Base-by-base conservation (phyloP, 2,888 invertebrate genomes). In the Drosophila flavopinicola region DNA sequence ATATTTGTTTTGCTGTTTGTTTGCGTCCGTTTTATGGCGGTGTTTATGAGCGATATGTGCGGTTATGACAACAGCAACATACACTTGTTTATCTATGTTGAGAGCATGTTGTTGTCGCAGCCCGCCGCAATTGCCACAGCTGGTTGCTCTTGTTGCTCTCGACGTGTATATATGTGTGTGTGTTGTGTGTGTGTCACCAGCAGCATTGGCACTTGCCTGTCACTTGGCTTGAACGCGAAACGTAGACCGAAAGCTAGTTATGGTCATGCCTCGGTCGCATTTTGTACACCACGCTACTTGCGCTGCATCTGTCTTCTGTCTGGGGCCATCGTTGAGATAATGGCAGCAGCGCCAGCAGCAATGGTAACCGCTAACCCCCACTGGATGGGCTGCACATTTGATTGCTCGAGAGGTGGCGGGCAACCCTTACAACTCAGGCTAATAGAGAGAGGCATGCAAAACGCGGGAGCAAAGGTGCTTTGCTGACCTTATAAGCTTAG, bases 31-130 rank as follows among this genome's bases (percentile, higher is more conserved):
- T 82, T 82, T 83, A 82, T 82, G 76, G 60, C 74, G 30, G 59
- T 71, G 80, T 78, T 82, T 82, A 82, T 83, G 80, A 71, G 76
- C 83, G 68, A 83, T 82, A 76, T 83, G 47, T 80, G 82, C 67
- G 82, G 77, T 77, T 72, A 75, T 74, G 64, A 56, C 63, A 56
- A 58, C 63, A 39, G 44, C 74, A 68, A 41, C 71, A 68, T 54
- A 51, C 64, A 44, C 74, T 74, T 76, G 74, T 78, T 76, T 78
- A 80, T 79, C 78, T 76, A 53, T 73, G 66, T 63, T 45, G 75
- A 51, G 52, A 5, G 7, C 17, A 51, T 64, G 63, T 56, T 33
- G 49, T 27, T 49, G 13, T 15, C 24, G 38, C 39, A 37, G 51
- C 33, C 24, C 13, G 57, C 48, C 47, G 27, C 53, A 49, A 39